Evolutionary conservation across 2,797 vertebrate species (phyloP).

Genomic region (Vireo griseus): DNA sequence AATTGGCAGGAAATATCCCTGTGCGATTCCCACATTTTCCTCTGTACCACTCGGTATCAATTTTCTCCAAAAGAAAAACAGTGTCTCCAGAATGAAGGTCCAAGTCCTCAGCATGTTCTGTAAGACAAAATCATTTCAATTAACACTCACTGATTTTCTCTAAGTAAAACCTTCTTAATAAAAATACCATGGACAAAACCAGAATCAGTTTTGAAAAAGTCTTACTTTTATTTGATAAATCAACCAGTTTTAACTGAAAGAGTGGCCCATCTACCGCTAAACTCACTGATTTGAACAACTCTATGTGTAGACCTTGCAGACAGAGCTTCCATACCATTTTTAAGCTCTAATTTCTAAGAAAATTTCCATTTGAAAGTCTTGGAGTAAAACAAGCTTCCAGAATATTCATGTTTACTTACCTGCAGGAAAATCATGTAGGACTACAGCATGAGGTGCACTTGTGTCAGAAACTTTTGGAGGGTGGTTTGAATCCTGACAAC

Average conservation of each 20-base stretch:
- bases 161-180: background rate
- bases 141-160: background rate
- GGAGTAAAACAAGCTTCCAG: background rate
- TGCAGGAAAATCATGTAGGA: constrained; percentile 84
- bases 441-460: constrained; percentile 77
- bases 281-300: background rate
- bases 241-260: background rate
- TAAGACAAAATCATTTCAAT: constrained; percentile 37
- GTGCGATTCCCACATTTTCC: constrained; percentile 82
- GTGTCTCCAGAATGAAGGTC: constrained; percentile 84
- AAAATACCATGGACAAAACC: background rate
- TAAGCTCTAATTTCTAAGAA: background rate
- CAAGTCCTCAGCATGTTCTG: constrained; percentile 89
- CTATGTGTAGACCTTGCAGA: background rate
- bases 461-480: constrained; percentile 50
- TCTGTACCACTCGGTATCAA: constrained; percentile 89
- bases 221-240: background rate
- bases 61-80: constrained; percentile 84
- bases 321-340: background rate
- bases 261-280: background rate
- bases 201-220: background rate
- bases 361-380: background rate
- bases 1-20: constrained; percentile 89
- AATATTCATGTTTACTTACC: constrained; percentile 62
- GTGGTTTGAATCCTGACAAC: constrained; percentile 62